Percentiles rank a stretch among this genome's conserved stretches.
Conservation (phyloP, 2,797 vertebrate species). For the Botia kubotai region DNA sequence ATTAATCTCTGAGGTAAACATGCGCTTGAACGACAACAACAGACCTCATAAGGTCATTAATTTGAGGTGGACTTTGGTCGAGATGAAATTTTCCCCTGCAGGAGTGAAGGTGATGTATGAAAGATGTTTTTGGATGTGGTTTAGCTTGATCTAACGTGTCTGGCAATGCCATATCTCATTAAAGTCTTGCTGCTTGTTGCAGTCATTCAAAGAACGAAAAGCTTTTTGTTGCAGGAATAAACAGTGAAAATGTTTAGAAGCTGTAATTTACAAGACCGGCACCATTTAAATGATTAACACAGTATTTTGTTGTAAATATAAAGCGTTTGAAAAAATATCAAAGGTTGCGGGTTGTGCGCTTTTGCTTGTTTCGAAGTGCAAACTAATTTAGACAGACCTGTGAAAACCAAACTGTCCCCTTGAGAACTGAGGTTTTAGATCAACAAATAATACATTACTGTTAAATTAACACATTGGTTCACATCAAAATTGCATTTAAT, state of each 20-base stretch:
- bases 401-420: neutral
- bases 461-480: neutral
- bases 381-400: neutral
- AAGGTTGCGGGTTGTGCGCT: neutral
- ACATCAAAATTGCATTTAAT: neutral
- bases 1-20: constrained; percentile 50
- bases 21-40: constrained; percentile 13
- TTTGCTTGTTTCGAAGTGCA: constrained; percentile 1
- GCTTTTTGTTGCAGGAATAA: neutral
- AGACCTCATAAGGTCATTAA: constrained; percentile 44
- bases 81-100: constrained; percentile 21
- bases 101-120: constrained; percentile 21
- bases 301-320: constrained; percentile 1
- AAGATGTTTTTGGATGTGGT: constrained; percentile 22
- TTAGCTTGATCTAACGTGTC: constrained; percentile 8
- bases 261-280: neutral
- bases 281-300: constrained; percentile 3
- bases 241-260: neutral
- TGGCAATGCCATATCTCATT: constrained; percentile 11
- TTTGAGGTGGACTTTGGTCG: constrained; percentile 23
- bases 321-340: neutral
- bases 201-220: neutral
- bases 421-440: neutral
- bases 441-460: neutral
- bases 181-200: neutral